Percentiles rank a stretch among this genome's conserved stretches.
These are phyloP conservation scores for Diceros bicornis DNA, from an alignment of 2,797 vertebrate species.

Conservation along the genomic window DNA sequence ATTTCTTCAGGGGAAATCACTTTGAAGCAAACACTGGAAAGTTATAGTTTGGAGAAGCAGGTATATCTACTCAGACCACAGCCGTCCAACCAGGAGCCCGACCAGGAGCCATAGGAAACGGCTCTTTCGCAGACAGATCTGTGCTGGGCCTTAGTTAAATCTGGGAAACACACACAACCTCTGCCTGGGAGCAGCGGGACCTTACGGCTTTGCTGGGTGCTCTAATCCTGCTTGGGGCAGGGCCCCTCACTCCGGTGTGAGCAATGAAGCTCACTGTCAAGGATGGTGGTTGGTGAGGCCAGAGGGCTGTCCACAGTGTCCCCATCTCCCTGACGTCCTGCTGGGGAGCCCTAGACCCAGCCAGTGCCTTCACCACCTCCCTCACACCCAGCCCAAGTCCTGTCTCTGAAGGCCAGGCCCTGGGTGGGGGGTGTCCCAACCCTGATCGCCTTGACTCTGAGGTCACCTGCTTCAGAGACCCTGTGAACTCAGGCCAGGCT, in stretches of 20 bases:
- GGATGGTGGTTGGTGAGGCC: not conserved
- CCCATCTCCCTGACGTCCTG: not conserved
- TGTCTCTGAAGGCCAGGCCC: not conserved
- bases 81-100: not conserved
- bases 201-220: not conserved
- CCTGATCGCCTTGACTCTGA: not conserved
- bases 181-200: not conserved
- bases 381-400: not conserved
- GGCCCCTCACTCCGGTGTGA: not conserved
- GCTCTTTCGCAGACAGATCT: conserved; percentile 73
- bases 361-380: not conserved
- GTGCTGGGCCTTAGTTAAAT: not conserved
- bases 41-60: not conserved
- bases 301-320: not conserved
- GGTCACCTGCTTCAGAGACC: not conserved
- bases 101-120: conserved; percentile 40
- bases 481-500: not conserved
- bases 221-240: not conserved
- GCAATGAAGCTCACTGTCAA: not conserved
- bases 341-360: not conserved
- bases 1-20: not conserved
- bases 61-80: not conserved
- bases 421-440: not conserved
- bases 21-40: not conserved
- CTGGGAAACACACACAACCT: not conserved